phyloP scores from a whole-genome alignment of 2,113 vertebrate species.

The Athene noctua region DNA sequence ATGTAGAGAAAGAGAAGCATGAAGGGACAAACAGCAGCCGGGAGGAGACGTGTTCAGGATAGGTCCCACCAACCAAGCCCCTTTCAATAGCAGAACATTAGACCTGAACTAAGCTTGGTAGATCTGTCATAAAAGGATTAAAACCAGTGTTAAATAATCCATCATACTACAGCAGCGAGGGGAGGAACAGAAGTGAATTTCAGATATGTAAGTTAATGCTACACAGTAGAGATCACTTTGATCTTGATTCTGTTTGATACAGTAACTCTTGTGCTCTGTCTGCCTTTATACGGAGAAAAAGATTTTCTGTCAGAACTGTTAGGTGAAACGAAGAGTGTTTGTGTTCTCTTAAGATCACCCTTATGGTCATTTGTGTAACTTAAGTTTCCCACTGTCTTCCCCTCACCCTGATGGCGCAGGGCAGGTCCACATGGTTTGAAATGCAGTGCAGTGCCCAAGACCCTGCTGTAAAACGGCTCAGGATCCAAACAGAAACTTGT shows the following conservation, averaged over 20 bases:
- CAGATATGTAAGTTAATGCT: neutral
- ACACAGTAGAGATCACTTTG: neutral
- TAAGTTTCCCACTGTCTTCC: neutral
- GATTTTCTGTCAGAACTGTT: neutral
- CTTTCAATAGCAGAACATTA: neutral
- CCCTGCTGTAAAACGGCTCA: neutral
- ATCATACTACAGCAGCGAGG: neutral
- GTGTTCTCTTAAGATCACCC: neutral
- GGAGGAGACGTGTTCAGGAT: neutral
- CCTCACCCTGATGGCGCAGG: neutral
- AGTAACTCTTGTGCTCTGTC: neutral
- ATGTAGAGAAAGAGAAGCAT: neutral
- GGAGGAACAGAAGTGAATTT: neutral
- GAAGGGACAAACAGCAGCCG: neutral
- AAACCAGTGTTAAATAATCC: neutral
- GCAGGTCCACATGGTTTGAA: accelerated
- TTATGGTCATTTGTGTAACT: neutral
- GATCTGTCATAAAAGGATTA: neutral
- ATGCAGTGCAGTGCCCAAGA: accelerated
- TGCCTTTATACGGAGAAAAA: neutral
- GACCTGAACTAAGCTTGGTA: neutral
- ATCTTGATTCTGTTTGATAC: neutral
- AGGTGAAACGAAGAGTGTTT: neutral
- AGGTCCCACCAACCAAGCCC: neutral
- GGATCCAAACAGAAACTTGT: neutral